Evolutionary conservation across 2,113 vertebrate species (phyloP).

Genomic region (Pavo muticus): DNA sequence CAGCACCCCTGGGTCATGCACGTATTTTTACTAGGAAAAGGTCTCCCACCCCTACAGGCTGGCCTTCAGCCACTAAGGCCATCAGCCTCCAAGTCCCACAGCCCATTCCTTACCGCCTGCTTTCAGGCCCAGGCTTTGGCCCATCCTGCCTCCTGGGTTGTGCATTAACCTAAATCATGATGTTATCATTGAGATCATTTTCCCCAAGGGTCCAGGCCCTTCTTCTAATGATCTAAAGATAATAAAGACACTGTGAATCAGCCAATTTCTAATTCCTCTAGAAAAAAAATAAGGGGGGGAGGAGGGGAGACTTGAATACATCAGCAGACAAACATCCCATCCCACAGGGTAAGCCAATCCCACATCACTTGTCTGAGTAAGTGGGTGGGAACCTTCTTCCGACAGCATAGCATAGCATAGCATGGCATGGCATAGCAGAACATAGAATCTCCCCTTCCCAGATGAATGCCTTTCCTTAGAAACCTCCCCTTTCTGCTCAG

Average conservation of each 20-base stretch:
- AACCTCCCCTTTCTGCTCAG: not conserved
- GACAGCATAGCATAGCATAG: not conserved
- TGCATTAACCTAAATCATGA: not conserved
- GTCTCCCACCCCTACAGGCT: fast-evolving
- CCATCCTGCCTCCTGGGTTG: not conserved
- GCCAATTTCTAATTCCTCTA: not conserved
- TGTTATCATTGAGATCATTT: not conserved
- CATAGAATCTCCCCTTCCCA: not conserved
- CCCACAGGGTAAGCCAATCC: not conserved
- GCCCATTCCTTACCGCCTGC: not conserved
- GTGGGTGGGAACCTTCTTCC: not conserved
- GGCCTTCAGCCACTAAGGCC: not conserved
- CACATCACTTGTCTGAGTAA: not conserved
- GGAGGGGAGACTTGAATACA: not conserved
- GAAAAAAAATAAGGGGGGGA: not conserved
- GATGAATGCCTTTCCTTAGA: not conserved
- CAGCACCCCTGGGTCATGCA: not conserved
- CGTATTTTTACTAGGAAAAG: not conserved
- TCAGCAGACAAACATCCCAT: not conserved
- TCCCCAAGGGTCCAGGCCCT: not conserved
- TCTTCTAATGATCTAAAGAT: not conserved
- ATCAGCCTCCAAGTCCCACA: not conserved
- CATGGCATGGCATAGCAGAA: not conserved
- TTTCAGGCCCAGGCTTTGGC: not conserved
- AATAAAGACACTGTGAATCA: not conserved